Conservation (phyloP, 2,113 vertebrate genomes). For the Girardinichthys multiradiatus region DNA sequence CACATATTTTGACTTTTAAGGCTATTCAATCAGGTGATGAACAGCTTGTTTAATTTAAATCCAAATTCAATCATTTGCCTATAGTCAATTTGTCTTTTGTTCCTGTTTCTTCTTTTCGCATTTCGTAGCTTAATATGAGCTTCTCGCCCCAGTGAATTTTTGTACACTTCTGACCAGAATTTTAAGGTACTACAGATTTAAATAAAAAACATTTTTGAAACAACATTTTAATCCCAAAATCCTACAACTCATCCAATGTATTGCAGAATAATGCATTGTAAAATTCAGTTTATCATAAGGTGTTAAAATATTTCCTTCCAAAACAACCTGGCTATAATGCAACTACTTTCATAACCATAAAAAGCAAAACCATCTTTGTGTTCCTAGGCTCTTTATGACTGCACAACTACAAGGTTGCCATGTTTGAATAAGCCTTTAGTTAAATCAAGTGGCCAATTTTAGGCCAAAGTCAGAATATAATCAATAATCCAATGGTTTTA, state of each 20-base stretch:
- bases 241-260: neutral
- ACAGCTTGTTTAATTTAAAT: no score
- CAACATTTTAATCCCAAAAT: neutral
- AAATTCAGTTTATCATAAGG: neutral
- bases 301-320: no score
- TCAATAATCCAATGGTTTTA: constrained; percentile 22
- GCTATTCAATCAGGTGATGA: no score
- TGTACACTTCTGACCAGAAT: neutral
- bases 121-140: neutral
- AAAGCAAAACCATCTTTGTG: neutral
- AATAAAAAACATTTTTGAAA: neutral
- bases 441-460: constrained; percentile 21
- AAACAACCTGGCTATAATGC: neutral
- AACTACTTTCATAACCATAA: neutral
- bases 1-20: neutral
- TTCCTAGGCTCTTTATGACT: constrained; percentile 15
- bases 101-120: neutral
- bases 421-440: constrained; percentile 32
- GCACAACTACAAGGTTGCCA: neutral
- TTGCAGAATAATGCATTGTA: neutral
- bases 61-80: no score
- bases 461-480: neutral
- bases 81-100: no score
- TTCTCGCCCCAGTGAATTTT: neutral
- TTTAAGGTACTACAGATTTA: neutral